Percentiles rank a stretch among this genome's conserved stretches.
These are phyloP conservation scores for Campopleginae sp. DNA, from an alignment of 2,888 invertebrate species.

Conservation along the genomic window DNA sequence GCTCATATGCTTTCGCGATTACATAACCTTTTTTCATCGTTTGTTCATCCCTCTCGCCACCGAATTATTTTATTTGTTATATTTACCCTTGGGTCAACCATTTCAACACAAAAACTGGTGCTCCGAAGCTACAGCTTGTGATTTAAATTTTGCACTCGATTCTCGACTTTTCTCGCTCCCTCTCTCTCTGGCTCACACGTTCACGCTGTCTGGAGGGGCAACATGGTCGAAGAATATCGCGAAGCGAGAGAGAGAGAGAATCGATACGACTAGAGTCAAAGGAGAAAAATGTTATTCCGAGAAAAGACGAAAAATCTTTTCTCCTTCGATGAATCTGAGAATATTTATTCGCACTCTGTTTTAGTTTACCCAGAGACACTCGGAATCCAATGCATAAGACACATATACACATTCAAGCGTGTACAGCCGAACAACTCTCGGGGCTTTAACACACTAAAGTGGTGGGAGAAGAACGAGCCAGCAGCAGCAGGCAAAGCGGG, in stretches of 20 bases:
- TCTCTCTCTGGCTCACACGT: not conserved
- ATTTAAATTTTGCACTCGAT: conserved; percentile 6
- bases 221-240: conserved; percentile 27
- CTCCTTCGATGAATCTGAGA: conserved; percentile 19
- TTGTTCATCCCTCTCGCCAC: conserved; percentile 23
- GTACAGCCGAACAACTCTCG: conserved; percentile 48
- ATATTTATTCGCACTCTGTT: conserved; percentile 36
- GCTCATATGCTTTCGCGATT: conserved; percentile 74
- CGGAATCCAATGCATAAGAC: conserved; percentile 15
- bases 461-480: conserved; percentile 62
- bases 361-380: conserved; percentile 45
- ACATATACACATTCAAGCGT: conserved; percentile 8
- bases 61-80: not conserved
- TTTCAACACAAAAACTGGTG: not conserved
- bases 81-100: conserved; percentile 11
- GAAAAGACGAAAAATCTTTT: conserved; percentile 31
- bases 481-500: conserved; percentile 42
- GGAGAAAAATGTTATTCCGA: not conserved
- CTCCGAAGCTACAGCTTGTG: not conserved
- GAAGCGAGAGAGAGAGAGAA: conserved; percentile 10
- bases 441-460: conserved; percentile 44
- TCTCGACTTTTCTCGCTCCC: not conserved
- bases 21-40: conserved; percentile 74
- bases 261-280: conserved; percentile 23
- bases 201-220: conserved; percentile 4